phyloP scores from a whole-genome alignment of 2,113 vertebrate genomes.

The Nyctereutes procyonoides region DNA sequence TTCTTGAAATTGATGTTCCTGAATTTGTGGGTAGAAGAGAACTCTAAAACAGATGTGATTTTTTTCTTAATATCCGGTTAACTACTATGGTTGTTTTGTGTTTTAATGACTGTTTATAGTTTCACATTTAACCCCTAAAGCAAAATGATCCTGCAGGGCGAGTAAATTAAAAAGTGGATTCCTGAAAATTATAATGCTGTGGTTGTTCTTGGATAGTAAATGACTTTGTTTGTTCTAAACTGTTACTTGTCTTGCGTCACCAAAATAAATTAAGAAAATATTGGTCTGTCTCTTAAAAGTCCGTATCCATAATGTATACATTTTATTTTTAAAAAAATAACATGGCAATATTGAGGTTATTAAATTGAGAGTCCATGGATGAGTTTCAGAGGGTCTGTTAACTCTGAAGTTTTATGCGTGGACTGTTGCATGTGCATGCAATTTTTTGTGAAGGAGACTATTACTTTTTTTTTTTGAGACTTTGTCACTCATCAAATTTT shows the following conservation, averaged over 20 bases:
- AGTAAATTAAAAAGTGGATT: slow-evolving; percentile 79
- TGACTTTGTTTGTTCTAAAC: not conserved
- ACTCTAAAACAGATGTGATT: slow-evolving; percentile 79
- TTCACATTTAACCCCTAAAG: slow-evolving; percentile 75
- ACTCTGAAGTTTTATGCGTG: not conserved
- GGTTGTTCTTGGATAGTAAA: slow-evolving; percentile 38
- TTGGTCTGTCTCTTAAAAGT: not conserved
- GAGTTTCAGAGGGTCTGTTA: not conserved
- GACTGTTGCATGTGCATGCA: no score
- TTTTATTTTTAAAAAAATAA: slow-evolving; percentile 21
- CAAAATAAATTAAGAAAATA: slow-evolving; percentile 50
- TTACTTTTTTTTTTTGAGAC: not conserved
- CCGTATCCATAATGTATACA: not conserved
- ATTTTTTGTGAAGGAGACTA: not conserved
- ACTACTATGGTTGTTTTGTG: slow-evolving; percentile 70
- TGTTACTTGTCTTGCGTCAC: not conserved
- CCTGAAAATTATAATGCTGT: slow-evolving; percentile 46
- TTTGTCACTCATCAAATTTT: not conserved
- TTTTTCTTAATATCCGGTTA: slow-evolving; percentile 80
- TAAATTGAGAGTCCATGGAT: not conserved
- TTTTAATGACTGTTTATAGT: slow-evolving; percentile 81
- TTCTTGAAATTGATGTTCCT: slow-evolving; percentile 74
- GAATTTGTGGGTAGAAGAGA: slow-evolving; percentile 54
- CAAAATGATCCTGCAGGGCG: slow-evolving; percentile 71
- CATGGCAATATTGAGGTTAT: not conserved